phyloP scores from a whole-genome alignment of 2,888 invertebrate genomes.

The Ophioninae sp. region DNA sequence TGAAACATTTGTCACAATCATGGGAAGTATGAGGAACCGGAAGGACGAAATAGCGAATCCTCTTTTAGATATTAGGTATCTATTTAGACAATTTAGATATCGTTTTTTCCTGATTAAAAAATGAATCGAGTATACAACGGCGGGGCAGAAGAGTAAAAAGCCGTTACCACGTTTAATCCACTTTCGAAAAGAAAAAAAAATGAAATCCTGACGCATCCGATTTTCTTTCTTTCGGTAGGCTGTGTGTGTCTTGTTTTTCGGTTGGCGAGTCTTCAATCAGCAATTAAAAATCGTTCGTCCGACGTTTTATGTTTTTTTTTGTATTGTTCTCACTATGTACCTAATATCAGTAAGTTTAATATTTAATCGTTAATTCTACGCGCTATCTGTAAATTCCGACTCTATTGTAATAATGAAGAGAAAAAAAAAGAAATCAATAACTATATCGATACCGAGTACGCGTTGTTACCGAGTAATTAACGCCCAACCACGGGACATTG shows the following conservation, averaged over 20 bases:
- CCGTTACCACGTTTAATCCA: background rate
- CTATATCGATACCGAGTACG: conserved; percentile 59
- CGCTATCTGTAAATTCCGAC: conserved; percentile 66
- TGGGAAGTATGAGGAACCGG: conserved; percentile 52
- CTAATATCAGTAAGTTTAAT: conserved; percentile 66
- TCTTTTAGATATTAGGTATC: background rate
- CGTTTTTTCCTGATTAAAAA: conserved; percentile 12
- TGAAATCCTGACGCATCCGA: background rate
- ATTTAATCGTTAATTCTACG: conserved; percentile 65
- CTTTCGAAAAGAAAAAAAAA: background rate
- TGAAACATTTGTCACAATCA: conserved; percentile 71
- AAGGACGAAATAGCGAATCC: background rate
- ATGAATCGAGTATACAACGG: background rate
- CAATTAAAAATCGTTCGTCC: conserved; percentile 50
- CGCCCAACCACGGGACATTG: conserved; percentile 15
- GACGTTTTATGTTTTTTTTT: conserved; percentile 56
- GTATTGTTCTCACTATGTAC: conserved; percentile 62
- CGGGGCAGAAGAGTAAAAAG: background rate
- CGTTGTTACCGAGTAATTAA: conserved; percentile 56
- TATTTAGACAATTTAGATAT: background rate
- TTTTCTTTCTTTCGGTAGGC: background rate
- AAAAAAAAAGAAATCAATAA: conserved; percentile 21
- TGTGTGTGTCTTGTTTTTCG: conserved; percentile 14
- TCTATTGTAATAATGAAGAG: conserved; percentile 60
- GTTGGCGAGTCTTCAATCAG: conserved; percentile 52